Evolutionary conservation across 2,888 invertebrate species (phyloP).

Genomic region (Omphaloscelis lunosa): DNA sequence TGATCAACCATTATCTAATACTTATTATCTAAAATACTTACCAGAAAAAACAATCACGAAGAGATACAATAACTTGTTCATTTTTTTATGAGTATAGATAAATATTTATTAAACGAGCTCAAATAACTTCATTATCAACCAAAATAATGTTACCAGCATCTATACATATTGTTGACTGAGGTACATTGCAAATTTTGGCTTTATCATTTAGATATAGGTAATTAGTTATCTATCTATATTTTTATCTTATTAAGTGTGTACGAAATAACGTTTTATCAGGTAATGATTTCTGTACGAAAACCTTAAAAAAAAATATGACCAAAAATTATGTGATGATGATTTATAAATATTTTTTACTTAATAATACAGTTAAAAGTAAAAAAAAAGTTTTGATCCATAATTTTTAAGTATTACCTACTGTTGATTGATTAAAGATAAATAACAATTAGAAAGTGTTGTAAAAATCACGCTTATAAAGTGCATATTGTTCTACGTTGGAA

Average conservation of each 20-base stretch:
- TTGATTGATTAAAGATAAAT: background rate
- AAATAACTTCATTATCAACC: background rate
- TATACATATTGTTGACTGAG: background rate
- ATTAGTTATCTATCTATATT: background rate
- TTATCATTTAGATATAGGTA: background rate
- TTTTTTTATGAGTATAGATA: background rate
- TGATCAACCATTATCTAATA: too few species aligned
- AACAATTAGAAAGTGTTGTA: too few species aligned
- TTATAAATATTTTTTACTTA: background rate
- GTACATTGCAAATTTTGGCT: background rate
- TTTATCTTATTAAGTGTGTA: background rate
- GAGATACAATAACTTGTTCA: background rate
- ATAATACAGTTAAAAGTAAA: background rate
- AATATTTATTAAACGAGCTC: background rate
- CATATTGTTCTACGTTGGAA: background rate
- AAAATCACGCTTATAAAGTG: too few species aligned
- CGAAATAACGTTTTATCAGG: background rate
- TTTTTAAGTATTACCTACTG: background rate
- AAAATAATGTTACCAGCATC: background rate
- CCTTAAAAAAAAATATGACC: background rate
- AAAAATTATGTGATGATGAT: background rate
- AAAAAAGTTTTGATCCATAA: background rate
- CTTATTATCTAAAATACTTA: background rate
- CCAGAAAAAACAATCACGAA: conserved; percentile 3
- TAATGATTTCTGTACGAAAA: too few species aligned